Evolutionary conservation across 2,113 vertebrate species (phyloP), one percentile per base, ranked within the genome.

Genomic region (Pelobates fuscus): DNA sequence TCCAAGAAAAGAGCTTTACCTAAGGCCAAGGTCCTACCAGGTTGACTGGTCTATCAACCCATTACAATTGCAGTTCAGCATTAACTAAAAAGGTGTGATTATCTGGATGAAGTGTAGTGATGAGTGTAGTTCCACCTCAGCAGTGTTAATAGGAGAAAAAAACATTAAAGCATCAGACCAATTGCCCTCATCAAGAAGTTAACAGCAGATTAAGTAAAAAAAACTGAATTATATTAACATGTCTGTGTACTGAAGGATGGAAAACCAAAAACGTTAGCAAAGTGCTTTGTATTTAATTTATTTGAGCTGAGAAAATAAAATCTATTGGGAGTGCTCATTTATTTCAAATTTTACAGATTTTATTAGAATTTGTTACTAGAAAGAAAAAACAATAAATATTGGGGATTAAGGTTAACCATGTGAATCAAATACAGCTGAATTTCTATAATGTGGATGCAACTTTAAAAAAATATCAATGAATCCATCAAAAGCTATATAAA

Each of bases 81-180:
- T 30, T 62, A 32, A 30, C n/a, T 20, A 62, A 62, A 37, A 32
- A 18, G 60, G 4, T 62, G 30, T 32, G 17, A 62, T 62, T 37
- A 32, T 62, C 60, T 8, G 60, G 26, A 21, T 20, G n/a, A 62
- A 62, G n/a, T n/a, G n/a, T n/a, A n/a, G n/a, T n/a, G n/a, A 62
- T 20, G 18, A 32, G n/a, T 62, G 27, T 17, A 20, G 27, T 21
- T 62, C 60, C 30, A 62, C 60, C 14, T 20, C n/a, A 32, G 60
- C 24, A 3, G 29, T 32, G 52, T 55, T 55, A 55, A 55, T 55
- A 5, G 52, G 17, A 55, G n/a, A 55, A 49, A 55, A 52, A 55
- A 55, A 18, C 4, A 55, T 55, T 55, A 55, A 55, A 55, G 21
- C 20, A 23, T 55, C 52, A 55, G 52, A 55, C 52, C 52, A 55